Evolutionary conservation across 2,113 vertebrate genomes (phyloP).

Genomic region (Amblyopsis rosae): DNA sequence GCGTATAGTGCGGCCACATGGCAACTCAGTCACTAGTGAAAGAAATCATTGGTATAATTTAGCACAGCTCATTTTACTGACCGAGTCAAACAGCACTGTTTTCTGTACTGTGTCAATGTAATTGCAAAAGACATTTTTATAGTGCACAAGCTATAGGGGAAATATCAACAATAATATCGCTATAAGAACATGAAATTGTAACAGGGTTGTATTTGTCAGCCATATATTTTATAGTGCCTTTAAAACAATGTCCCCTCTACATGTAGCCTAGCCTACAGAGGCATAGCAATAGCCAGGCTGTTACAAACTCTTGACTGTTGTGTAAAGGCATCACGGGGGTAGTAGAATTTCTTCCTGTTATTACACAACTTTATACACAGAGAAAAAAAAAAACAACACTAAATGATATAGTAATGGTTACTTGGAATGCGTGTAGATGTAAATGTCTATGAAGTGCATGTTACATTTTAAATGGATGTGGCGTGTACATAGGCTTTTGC

Average conservation of each 20-base stretch:
- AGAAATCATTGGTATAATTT: background rate
- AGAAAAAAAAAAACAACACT: too few relatives aligned
- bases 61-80: background rate
- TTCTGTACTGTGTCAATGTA: conserved; percentile 22
- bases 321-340: background rate
- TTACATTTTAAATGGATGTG: too few relatives aligned
- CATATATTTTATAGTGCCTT: background rate
- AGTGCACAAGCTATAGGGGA: conserved; percentile 6
- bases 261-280: background rate
- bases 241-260: background rate
- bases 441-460: background rate
- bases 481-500: too few relatives aligned
- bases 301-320: background rate
- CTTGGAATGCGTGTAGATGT: background rate
- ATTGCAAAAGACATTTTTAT: conserved; percentile 28
- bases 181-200: conserved; percentile 18
- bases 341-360: background rate
- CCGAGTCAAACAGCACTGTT: background rate
- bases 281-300: background rate
- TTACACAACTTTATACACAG: too few relatives aligned
- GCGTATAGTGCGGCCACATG: background rate
- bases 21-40: background rate
- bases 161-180: background rate
- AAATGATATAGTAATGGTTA: background rate
- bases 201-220: conserved; percentile 16